phyloP scores from a whole-genome alignment of 2,797 vertebrate species.

The Paedocypris micromegethes region DNA sequence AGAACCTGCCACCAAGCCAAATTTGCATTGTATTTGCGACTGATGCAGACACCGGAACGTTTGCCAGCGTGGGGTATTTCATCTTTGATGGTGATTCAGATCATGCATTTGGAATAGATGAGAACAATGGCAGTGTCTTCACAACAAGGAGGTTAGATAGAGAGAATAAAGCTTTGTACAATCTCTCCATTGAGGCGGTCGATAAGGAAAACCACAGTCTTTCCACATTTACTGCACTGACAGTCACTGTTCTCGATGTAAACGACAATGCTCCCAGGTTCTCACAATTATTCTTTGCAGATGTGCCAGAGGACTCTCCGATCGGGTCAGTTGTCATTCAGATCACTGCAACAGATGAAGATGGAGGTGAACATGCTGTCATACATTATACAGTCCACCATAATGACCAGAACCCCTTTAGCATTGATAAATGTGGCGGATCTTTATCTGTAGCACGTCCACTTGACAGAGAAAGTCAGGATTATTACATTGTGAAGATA shows the following conservation, averaged over 20 bases:
- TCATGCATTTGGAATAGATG: slow-evolving; percentile 60
- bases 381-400: slow-evolving; percentile 62
- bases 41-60: slow-evolving; percentile 64
- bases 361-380: slow-evolving; percentile 59
- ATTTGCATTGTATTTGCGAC: slow-evolving; percentile 67
- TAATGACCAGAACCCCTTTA: slow-evolving; percentile 57
- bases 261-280: slow-evolving; percentile 73
- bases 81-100: slow-evolving; percentile 62
- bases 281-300: slow-evolving; percentile 59
- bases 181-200: slow-evolving; percentile 62
- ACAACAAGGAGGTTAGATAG: slow-evolving; percentile 64
- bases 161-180: slow-evolving; percentile 61
- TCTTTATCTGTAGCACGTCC: slow-evolving; percentile 52
- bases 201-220: slow-evolving; percentile 57
- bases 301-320: slow-evolving; percentile 62
- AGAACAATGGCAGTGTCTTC: slow-evolving; percentile 61
- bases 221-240: slow-evolving; percentile 55
- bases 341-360: slow-evolving; percentile 64
- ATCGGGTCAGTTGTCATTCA: slow-evolving; percentile 61
- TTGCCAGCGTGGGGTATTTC: slow-evolving; percentile 61
- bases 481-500: slow-evolving; percentile 64
- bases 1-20: slow-evolving; percentile 59
- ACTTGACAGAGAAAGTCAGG: slow-evolving; percentile 68
- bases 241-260: slow-evolving; percentile 64
- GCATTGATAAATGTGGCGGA: slow-evolving; percentile 61